phyloP scores from a whole-genome alignment of 1,140 invertebrate genomes.

The Dreissena rostriformis region DNA sequence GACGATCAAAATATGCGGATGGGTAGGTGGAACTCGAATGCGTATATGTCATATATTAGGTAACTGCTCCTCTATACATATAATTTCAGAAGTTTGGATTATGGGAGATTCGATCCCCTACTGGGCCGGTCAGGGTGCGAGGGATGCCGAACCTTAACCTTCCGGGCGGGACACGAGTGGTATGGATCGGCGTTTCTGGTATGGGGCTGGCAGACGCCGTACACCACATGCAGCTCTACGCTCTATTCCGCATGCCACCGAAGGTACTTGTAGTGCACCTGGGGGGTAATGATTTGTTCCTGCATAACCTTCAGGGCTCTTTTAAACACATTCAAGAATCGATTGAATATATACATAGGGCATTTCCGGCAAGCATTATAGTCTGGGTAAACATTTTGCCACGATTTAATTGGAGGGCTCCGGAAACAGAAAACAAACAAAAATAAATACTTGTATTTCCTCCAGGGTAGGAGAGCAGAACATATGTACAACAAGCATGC shows the following conservation, averaged over 20 bases:
- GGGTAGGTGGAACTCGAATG: no score
- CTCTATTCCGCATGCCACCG: not conserved
- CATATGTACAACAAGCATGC: no score
- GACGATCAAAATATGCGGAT: no score
- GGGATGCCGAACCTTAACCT: not conserved
- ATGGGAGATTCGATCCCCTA: slow-evolving; percentile 18
- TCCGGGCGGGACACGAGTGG: not conserved
- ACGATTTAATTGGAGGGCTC: not conserved
- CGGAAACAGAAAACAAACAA: not conserved
- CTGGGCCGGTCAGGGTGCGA: not conserved
- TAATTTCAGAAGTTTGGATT: slow-evolving; percentile 16
- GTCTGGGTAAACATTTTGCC: slow-evolving; percentile 25
- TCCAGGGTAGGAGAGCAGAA: no score
- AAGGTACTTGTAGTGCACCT: slow-evolving; percentile 2
- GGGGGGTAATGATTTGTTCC: slow-evolving; percentile 3
- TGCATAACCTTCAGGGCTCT: no score
- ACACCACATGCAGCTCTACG: not conserved
- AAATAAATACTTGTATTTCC: no score
- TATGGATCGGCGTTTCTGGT: not conserved
- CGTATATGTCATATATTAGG: slow-evolving; percentile 3
- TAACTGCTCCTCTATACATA: not conserved
- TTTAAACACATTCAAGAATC: not conserved
- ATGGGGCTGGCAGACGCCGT: not conserved
- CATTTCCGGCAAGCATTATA: not conserved
- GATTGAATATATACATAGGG: not conserved